These are phyloP conservation scores for Hemicordylus capensis DNA, from an alignment of 2,113 vertebrate species.

Conservation along the genomic window DNA sequence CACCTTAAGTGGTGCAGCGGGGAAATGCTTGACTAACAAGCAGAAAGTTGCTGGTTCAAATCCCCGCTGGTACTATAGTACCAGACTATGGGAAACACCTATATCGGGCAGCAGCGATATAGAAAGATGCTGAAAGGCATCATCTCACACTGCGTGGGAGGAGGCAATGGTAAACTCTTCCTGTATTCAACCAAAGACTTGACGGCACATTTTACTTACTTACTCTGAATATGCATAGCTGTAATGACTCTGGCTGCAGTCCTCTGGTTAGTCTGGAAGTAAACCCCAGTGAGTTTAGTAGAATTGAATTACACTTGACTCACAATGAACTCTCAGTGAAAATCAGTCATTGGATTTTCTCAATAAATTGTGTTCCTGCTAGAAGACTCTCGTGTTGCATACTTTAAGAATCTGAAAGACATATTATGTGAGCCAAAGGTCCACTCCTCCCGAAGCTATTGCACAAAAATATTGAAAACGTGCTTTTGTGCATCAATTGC, in stretches of 20 bases:
- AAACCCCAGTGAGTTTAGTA: background rate
- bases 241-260: background rate
- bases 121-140: too few relatives aligned
- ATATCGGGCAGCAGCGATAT: too few relatives aligned
- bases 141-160: too few relatives aligned
- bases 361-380: background rate
- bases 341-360: conserved; percentile 41
- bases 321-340: conserved; percentile 28
- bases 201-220: too few relatives aligned
- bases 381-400: rapidly evolving
- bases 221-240: background rate
- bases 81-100: too few relatives aligned
- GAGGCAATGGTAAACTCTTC: too few relatives aligned
- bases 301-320: background rate
- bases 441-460: background rate
- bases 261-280: background rate
- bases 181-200: too few relatives aligned
- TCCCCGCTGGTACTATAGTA: too few relatives aligned
- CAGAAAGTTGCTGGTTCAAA: too few relatives aligned
- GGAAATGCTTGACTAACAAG: too few relatives aligned
- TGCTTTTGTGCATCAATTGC: background rate
- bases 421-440: background rate
- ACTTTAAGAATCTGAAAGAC: conserved; percentile 40
- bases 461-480: background rate
- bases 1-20: too few relatives aligned